Conservation (phyloP, 2,888 invertebrate species). For the Ashinkailepas kermadecensis region DNA sequence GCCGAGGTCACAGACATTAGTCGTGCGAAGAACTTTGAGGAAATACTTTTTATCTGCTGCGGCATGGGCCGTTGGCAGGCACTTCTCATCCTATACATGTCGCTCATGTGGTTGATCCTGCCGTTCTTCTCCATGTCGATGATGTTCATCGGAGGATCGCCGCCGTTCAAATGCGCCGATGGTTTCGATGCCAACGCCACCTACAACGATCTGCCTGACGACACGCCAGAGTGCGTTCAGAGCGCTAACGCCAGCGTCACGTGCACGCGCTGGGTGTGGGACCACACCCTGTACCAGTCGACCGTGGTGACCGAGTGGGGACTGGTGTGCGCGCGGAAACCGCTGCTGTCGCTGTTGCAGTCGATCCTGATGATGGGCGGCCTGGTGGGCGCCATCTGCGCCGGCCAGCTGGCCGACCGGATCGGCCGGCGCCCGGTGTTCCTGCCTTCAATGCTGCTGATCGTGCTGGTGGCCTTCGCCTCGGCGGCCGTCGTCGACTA, state of each 20-base stretch:
- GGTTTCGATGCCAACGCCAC: background rate
- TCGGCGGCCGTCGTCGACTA: constrained; percentile 32
- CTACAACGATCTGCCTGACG: background rate
- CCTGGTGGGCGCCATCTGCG: constrained; percentile 32
- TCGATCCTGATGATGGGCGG: constrained; percentile 32
- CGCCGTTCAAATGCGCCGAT: background rate
- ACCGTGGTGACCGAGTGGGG: constrained; percentile 32
- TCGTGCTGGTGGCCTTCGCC: constrained; percentile 32
- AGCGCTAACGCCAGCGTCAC: background rate
- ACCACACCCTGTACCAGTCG: background rate
- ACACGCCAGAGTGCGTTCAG: background rate
- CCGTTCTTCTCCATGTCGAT: background rate
- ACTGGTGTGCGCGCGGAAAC: constrained; percentile 30
- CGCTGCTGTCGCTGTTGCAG: constrained; percentile 31
- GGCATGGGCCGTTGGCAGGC: background rate
- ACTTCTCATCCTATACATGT: background rate
- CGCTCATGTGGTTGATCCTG: background rate
- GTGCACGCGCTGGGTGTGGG: background rate
- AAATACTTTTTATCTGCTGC: background rate
- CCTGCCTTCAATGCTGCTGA: constrained; percentile 31
- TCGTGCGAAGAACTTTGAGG: background rate
- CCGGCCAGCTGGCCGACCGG: constrained; percentile 33
- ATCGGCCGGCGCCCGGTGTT: constrained; percentile 34
- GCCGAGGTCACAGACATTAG: too few species aligned
- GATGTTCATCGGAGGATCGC: too few species aligned